phyloP scores from a whole-genome alignment of 2,113 vertebrate genomes.

The Passer montanus region DNA sequence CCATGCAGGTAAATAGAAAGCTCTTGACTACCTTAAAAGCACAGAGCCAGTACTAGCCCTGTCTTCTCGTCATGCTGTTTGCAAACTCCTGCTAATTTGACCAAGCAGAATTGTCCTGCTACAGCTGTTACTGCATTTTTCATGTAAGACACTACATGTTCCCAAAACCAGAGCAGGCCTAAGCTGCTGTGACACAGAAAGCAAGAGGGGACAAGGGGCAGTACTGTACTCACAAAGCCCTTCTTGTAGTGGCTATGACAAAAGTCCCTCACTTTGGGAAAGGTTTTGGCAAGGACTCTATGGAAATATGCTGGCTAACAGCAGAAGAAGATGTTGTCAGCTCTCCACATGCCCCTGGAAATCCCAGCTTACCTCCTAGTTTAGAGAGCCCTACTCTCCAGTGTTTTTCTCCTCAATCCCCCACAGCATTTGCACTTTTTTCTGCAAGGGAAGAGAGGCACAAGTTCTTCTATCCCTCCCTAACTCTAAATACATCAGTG shows the following conservation, averaged over 20 bases:
- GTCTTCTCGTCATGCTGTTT: neutral
- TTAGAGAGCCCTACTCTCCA: neutral
- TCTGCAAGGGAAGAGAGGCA: neutral
- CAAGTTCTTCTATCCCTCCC: neutral
- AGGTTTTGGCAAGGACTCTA: neutral
- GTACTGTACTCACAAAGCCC: neutral
- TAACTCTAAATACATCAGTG: neutral
- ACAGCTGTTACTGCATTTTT: neutral
- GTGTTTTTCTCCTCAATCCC: neutral
- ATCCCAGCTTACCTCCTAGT: neutral
- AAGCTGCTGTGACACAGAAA: neutral
- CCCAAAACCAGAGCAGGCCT: neutral
- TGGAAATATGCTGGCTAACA: neutral
- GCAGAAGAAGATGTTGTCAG: neutral
- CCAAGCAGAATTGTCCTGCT: fast-evolving
- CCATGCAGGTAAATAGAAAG: neutral
- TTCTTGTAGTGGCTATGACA: neutral
- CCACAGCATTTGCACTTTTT: neutral
- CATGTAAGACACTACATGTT: neutral
- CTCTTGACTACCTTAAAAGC: neutral
- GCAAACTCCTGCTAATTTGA: neutral
- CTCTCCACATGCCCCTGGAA: neutral
- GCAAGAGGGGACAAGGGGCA: neutral
- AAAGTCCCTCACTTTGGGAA: neutral
- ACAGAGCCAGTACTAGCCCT: neutral